Evolutionary conservation across 2,888 invertebrate genomes (phyloP), one percentile per base, ranked within the genome.

Genomic region (Escarpia spicata): DNA sequence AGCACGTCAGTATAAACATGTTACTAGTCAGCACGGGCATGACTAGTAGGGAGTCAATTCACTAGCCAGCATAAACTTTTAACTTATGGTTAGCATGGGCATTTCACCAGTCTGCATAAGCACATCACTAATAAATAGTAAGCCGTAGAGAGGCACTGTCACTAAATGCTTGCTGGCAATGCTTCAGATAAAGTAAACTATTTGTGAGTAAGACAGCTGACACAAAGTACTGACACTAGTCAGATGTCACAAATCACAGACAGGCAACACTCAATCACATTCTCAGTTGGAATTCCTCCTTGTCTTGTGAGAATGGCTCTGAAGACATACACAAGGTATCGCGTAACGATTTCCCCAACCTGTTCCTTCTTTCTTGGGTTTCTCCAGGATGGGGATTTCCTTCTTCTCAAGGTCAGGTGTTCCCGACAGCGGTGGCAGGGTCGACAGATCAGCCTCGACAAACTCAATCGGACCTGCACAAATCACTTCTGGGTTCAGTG

Each of bases 401-500:
- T 92, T 93, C 92, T 93, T 93, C 58, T 94, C 94, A n/a, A 90
- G 44, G 60, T 94, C 94, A 37, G 92, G 93, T 15, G 94, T 92
- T 43, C 91, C 92, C 1, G 91, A 94, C 26, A 95, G 95, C 4
- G 95, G 93, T 9, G 95, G 95, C 92, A 96, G 94, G 91, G 95
- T 95, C 10, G 96, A 95, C 91, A 96, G 93, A 93, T 96, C 96
- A 43, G 96, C 96, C 94, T 97, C 97, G 93, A 97, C 97, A 95
- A 97, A 96, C 94, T 97, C 97, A 91, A 97, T 95, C 89, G 96
- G 96, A 94, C 97, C 97, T 97, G 94, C 3, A 94, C 93, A 93
- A 89, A 93, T 15, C 12, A 93, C 26, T 52, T 90, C 43, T 43
- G 19, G 43, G 44, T 44, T 91, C 26, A 43, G 26, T 43, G 91